Evolutionary conservation across 2,113 vertebrate genomes (phyloP).

Genomic region (Oreochromis aureus): DNA sequence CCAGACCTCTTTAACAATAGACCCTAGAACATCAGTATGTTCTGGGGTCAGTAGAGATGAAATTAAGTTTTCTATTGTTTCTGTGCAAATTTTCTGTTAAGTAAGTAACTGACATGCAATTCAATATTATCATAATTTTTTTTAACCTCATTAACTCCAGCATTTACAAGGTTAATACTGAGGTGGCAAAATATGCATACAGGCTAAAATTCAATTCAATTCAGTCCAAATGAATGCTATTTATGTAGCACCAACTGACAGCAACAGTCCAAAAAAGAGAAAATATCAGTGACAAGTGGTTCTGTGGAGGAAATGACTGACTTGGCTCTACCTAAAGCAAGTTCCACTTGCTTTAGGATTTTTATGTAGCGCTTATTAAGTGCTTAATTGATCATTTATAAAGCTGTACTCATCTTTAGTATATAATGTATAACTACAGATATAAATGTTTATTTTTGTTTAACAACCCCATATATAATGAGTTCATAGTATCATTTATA

Average conservation of each 20-base stretch:
- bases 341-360: too few relatives aligned
- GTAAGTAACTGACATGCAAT: background rate
- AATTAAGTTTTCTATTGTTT: background rate
- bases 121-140: background rate
- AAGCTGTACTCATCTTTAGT: fast-evolving
- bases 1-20: background rate
- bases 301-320: background rate
- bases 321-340: background rate
- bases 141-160: background rate
- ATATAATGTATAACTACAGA: background rate
- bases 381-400: background rate
- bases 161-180: background rate
- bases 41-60: background rate
- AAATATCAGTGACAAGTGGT: background rate
- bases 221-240: background rate
- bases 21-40: background rate
- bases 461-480: background rate
- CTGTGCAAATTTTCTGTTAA: background rate
- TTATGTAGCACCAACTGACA: background rate
- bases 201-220: background rate
- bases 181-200: background rate
- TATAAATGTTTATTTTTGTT: background rate
- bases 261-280: background rate
- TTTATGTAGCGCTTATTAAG: too few relatives aligned
- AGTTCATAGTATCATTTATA: background rate